Evolutionary conservation across 2,797 vertebrate genomes (phyloP).

Genomic region (Silurus lanzhouensis): DNA sequence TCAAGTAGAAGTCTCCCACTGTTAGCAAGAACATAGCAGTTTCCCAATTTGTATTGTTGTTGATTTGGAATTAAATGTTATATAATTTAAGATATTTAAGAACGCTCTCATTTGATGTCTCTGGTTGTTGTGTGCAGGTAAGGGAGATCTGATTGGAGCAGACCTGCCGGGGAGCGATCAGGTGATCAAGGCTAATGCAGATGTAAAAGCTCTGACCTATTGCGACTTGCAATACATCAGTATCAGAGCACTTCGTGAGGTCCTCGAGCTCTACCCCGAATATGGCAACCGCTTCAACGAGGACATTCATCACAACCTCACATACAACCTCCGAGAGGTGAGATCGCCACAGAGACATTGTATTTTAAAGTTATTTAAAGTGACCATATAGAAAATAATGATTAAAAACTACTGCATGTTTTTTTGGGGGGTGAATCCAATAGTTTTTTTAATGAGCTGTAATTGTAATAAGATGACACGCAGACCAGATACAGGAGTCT

Average conservation of each 20-base stretch:
- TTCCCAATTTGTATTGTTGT: not conserved
- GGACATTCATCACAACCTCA: slow-evolving; percentile 90
- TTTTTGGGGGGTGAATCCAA: no score
- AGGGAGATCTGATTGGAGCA: slow-evolving; percentile 93
- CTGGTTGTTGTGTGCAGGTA: slow-evolving; percentile 73
- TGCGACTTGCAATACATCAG: slow-evolving; percentile 93
- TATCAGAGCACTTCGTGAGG: slow-evolving; percentile 84
- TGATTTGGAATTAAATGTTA: not conserved
- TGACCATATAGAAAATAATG: not conserved
- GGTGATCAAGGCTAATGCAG: slow-evolving; percentile 92
- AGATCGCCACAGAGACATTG: slow-evolving; percentile 37
- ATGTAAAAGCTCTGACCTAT: slow-evolving; percentile 94
- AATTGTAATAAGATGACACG: not conserved
- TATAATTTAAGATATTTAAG: not conserved
- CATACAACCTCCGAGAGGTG: slow-evolving; percentile 94
- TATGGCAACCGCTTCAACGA: slow-evolving; percentile 84
- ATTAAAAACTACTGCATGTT: not conserved
- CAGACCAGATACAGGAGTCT: not conserved
- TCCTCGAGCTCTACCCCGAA: slow-evolving; percentile 90
- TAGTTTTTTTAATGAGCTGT: not conserved
- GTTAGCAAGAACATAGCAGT: not conserved
- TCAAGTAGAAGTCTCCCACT: not conserved
- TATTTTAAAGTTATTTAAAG: not conserved
- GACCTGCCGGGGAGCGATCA: slow-evolving; percentile 82
- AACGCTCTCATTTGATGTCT: not conserved